Conservation (phyloP, 2,888 invertebrate genomes). For the Sminthurinus aureus region DNA sequence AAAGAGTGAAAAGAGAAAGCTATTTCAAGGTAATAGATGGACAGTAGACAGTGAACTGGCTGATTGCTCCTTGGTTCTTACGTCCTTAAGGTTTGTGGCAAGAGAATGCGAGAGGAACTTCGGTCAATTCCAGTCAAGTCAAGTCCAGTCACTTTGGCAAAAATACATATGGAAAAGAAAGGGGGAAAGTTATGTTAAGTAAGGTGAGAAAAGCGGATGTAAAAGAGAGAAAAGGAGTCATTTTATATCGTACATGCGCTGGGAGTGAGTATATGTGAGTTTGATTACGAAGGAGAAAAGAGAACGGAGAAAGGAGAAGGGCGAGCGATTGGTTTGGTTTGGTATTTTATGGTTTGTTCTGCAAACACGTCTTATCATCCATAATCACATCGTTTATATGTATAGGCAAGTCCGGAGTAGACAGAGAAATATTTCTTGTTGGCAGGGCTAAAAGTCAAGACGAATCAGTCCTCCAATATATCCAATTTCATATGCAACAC, state of each 20-base stretch:
- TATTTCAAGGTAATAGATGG: constrained; percentile 24
- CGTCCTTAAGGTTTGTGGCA: background rate
- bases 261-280: background rate
- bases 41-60: constrained; percentile 19
- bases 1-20: background rate
- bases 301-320: constrained; percentile 18
- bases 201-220: no score
- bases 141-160: no score
- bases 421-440: constrained; percentile 42
- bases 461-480: constrained; percentile 33
- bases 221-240: no score
- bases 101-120: no score
- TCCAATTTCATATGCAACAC: constrained; percentile 43
- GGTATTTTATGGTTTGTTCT: constrained; percentile 25
- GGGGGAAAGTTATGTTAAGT: no score
- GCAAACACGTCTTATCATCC: constrained; percentile 14
- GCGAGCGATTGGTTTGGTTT: constrained; percentile 11
- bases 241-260: no score
- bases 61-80: constrained; percentile 8
- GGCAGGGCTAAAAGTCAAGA: constrained; percentile 40
- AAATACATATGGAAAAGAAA: no score
- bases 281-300: background rate
- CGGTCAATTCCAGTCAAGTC: no score
- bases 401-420: constrained; percentile 41
- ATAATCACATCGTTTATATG: constrained; percentile 46